phyloP scores from a whole-genome alignment of 2,113 vertebrate genomes.

The Nerophis lumbriciformis region DNA sequence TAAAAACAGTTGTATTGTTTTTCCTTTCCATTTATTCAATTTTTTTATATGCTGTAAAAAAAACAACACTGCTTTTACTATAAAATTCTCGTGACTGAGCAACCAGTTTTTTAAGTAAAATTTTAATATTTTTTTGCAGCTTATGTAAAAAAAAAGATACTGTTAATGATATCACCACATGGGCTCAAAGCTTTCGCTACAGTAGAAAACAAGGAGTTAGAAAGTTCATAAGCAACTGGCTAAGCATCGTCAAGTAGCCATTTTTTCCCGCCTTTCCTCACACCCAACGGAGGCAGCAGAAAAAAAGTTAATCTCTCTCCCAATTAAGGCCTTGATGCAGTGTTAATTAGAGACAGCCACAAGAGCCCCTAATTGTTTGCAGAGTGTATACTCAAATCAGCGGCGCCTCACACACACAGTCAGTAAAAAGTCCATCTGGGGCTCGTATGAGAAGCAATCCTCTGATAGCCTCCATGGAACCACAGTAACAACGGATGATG shows the following conservation, averaged over 20 bases:
- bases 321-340: slow-evolving; percentile 70
- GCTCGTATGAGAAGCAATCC: slow-evolving; percentile 73
- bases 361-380: slow-evolving; percentile 84
- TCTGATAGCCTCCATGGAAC: slow-evolving; percentile 58
- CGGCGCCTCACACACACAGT: slow-evolving; percentile 55
- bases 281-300: neutral
- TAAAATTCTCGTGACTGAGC: too few relatives aligned
- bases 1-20: too few relatives aligned
- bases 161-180: too few relatives aligned
- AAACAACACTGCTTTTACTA: too few relatives aligned
- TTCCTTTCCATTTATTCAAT: too few relatives aligned
- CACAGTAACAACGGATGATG: slow-evolving; percentile 62
- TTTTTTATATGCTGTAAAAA: too few relatives aligned
- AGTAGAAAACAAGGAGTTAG: neutral
- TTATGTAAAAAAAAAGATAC: too few relatives aligned
- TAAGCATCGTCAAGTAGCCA: neutral
- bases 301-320: slow-evolving; percentile 34
- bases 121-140: too few relatives aligned
- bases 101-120: too few relatives aligned
- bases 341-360: slow-evolving; percentile 85
- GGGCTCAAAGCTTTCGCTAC: slow-evolving; percentile 37
- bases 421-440: slow-evolving; percentile 51
- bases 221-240: neutral
- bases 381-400: slow-evolving; percentile 76
- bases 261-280: neutral